These are phyloP conservation scores for Craniophora ligustri DNA, from an alignment of 2,888 invertebrate species.

Conservation along the genomic window DNA sequence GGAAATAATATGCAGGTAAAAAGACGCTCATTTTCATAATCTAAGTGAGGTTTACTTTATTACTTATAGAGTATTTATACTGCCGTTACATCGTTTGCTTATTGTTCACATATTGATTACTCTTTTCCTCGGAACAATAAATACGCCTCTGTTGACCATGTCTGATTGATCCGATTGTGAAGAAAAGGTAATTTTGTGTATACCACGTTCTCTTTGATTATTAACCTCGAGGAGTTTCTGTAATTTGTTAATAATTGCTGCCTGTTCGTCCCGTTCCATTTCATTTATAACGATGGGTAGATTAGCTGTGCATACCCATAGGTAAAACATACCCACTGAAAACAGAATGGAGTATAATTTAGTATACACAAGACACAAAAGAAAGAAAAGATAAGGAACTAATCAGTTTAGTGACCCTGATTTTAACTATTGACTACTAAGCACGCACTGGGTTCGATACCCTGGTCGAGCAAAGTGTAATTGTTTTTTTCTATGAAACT, in stretches of 20 bases:
- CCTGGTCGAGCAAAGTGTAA: no score
- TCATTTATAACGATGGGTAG: slow-evolving; percentile 80
- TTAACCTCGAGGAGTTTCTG: slow-evolving; percentile 67
- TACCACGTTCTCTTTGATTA: slow-evolving; percentile 43
- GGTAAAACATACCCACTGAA: slow-evolving; percentile 82
- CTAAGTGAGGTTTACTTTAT: no score
- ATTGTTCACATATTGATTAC: background rate
- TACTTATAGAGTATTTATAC: slow-evolving; percentile 26
- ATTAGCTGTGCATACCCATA: slow-evolving; percentile 81
- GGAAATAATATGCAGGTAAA: no score
- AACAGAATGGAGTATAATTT: no score
- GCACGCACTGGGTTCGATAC: no score
- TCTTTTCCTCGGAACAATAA: slow-evolving; percentile 33
- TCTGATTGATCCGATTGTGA: slow-evolving; percentile 28
- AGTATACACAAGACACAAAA: no score
- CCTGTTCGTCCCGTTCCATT: slow-evolving; percentile 77
- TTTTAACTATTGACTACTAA: no score
- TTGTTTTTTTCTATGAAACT: no score
- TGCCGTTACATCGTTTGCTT: slow-evolving; percentile 11
- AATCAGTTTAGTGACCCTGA: no score
- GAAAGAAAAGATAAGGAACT: no score
- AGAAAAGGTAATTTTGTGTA: slow-evolving; percentile 51
- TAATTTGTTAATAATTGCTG: slow-evolving; percentile 72
- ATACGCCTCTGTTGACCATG: slow-evolving; percentile 39
- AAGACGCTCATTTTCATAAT: no score